Evolutionary conservation across 1,140 invertebrate genomes (phyloP).

Genomic region (Drosophila orena): DNA sequence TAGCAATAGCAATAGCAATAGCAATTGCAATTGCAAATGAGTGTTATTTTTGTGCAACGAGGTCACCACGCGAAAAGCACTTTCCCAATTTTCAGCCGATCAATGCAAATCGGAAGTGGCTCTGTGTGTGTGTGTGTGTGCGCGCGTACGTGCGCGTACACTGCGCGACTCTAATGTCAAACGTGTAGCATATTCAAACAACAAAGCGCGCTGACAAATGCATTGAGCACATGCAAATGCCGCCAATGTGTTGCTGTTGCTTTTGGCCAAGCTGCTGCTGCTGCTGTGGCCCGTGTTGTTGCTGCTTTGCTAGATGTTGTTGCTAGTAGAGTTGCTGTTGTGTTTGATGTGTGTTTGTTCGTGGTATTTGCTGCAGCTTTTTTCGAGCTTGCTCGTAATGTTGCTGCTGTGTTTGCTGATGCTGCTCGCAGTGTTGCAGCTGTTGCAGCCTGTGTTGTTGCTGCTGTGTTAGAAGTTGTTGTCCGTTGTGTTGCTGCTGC

Average conservation of each 20-base stretch:
- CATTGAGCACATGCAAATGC: slow-evolving; percentile 47
- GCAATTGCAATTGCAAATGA: slow-evolving; percentile 31
- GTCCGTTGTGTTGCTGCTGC: too few species aligned
- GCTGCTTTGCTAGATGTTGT: slow-evolving; percentile 9
- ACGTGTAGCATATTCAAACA: slow-evolving; percentile 30
- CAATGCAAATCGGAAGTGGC: slow-evolving; percentile 74
- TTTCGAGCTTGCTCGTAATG: not conserved
- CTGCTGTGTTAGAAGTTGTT: not conserved
- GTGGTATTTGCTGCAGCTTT: too few species aligned
- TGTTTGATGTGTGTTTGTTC: not conserved
- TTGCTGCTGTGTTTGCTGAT: slow-evolving; percentile 14
- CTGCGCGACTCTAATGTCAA: slow-evolving; percentile 45
- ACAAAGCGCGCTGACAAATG: slow-evolving; percentile 52
- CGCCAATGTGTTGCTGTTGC: slow-evolving; percentile 23
- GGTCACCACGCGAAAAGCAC: slow-evolving; percentile 50
- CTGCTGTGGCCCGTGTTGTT: not conserved
- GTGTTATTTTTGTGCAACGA: slow-evolving; percentile 19
- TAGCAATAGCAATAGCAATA: too few species aligned
- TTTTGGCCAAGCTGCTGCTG: not conserved
- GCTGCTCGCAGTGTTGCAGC: slow-evolving; percentile 2
- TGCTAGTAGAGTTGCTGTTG: not conserved
- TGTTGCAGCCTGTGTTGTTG: slow-evolving; percentile 1
- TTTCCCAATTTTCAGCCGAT: slow-evolving; percentile 68
- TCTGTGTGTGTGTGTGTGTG: slow-evolving; percentile 39
- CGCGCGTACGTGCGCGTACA: slow-evolving; percentile 70